Conservation (phyloP, 2,113 vertebrate species). For the Brachionichthys hirsutus region DNA sequence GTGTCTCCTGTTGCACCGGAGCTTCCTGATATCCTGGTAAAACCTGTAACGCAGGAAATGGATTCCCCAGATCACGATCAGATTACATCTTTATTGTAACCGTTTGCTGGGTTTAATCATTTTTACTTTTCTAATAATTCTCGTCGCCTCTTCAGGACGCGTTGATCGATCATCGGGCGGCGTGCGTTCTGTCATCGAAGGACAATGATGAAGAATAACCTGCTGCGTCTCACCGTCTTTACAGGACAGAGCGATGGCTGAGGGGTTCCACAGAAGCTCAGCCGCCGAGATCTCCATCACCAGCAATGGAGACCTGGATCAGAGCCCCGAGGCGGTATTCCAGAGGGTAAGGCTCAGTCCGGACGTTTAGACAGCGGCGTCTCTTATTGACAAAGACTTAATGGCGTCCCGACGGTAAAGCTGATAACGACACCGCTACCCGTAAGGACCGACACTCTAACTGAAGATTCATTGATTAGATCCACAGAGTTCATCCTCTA, state of each 20-base stretch:
- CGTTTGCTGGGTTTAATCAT: not conserved
- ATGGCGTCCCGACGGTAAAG: too few relatives aligned
- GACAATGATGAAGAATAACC: not conserved
- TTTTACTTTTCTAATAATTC: not conserved
- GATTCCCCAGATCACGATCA: too few relatives aligned
- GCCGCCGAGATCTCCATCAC: constrained; percentile 95
- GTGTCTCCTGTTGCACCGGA: constrained; percentile 19
- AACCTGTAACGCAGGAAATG: constrained; percentile 11
- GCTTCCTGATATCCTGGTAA: not conserved
- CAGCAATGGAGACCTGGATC: constrained; percentile 90
- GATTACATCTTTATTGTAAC: not conserved
- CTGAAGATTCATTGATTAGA: too few relatives aligned
- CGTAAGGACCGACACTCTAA: too few relatives aligned
- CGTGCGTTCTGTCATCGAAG: not conserved
- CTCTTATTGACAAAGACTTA: too few relatives aligned
- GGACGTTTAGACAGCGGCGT: not conserved
- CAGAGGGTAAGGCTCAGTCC: constrained; percentile 87
- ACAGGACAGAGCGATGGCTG: constrained; percentile 85
- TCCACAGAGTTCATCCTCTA: too few relatives aligned
- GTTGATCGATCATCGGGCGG: constrained; percentile 58
- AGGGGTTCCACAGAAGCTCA: constrained; percentile 87
- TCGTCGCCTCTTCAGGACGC: not conserved
- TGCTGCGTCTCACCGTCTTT: constrained; percentile 17
- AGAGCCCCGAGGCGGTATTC: constrained; percentile 81
- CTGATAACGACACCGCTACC: too few relatives aligned